A percentile compares a stretch with the other conserved stretches of the same genome.
phyloP scores from a whole-genome alignment of 2,113 vertebrate species.

The Pungitius pungitius region DNA sequence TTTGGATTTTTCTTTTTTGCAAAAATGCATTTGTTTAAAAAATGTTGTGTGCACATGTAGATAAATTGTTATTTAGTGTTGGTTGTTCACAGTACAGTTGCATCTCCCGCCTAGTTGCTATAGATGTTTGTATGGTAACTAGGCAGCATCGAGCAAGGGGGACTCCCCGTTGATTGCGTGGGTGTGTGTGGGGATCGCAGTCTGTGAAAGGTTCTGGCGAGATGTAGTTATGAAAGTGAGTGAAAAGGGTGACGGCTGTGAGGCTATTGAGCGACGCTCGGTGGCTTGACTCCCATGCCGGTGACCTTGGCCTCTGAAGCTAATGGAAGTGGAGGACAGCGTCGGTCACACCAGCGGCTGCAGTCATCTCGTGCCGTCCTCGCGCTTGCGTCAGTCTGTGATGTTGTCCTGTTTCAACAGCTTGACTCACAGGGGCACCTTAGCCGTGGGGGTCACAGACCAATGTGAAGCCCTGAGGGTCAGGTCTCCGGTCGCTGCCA shows the following conservation, averaged over 20 bases:
- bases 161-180: not conserved
- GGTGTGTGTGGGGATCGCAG: slow-evolving; percentile 16
- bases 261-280: slow-evolving; percentile 64
- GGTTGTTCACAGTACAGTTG: not conserved
- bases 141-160: not conserved
- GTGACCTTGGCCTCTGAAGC: slow-evolving; percentile 79
- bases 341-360: slow-evolving; percentile 10
- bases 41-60: not conserved
- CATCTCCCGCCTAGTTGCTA: not conserved
- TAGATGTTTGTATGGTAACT: not conserved
- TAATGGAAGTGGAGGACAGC: slow-evolving; percentile 80
- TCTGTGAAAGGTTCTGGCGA: slow-evolving; percentile 32
- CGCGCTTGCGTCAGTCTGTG: not conserved
- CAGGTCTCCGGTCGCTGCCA: slow-evolving; percentile 12
- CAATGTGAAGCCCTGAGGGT: slow-evolving; percentile 10
- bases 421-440: not conserved
- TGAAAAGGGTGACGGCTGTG: slow-evolving; percentile 15
- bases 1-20: not conserved
- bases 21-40: not conserved
- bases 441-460: not conserved
- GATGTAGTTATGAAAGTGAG: slow-evolving; percentile 61
- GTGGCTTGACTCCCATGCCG: slow-evolving; percentile 45
- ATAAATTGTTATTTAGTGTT: not conserved
- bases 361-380: slow-evolving; percentile 1
- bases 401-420: slow-evolving; percentile 3